A percentile compares a stretch with the other conserved stretches of the same genome.
phyloP scores from a whole-genome alignment of 2,113 vertebrate species.

The Larimichthys polyactis region DNA sequence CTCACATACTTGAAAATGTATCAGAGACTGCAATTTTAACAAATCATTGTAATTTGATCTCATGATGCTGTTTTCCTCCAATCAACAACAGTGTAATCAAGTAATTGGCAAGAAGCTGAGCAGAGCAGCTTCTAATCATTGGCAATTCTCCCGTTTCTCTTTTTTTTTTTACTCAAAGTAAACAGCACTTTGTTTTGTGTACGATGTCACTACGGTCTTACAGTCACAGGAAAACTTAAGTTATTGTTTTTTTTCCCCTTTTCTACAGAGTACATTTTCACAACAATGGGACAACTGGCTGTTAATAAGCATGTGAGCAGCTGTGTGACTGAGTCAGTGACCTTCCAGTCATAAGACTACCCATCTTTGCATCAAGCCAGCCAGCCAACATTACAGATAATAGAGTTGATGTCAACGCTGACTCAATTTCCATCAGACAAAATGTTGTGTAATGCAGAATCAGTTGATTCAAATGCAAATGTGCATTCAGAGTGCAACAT shows the following conservation, averaged over 20 bases:
- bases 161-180: not conserved
- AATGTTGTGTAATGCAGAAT: constrained; percentile 5
- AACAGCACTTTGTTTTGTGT: constrained; percentile 1
- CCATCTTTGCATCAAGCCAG: not conserved
- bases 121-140: constrained; percentile 54
- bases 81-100: constrained; percentile 70
- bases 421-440: constrained; percentile 31
- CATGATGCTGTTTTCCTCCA: constrained; percentile 67
- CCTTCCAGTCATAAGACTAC: constrained; percentile 5
- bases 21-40: constrained; percentile 40
- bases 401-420: constrained; percentile 2
- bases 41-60: constrained; percentile 65
- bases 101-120: constrained; percentile 69
- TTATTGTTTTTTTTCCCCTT: not conserved
- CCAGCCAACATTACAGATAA: constrained; percentile 15
- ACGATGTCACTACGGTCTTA: not conserved
- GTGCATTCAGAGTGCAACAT: constrained; percentile 24
- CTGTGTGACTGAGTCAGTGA: constrained; percentile 15
- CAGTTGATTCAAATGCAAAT: constrained; percentile 60
- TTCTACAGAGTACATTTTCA: not conserved
- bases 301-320: not conserved
- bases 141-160: constrained; percentile 18
- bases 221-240: constrained; percentile 11
- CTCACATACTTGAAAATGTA: constrained; percentile 47
- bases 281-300: not conserved